phyloP scores from a whole-genome alignment of 2,113 vertebrate species.

The Bos indicus region DNA sequence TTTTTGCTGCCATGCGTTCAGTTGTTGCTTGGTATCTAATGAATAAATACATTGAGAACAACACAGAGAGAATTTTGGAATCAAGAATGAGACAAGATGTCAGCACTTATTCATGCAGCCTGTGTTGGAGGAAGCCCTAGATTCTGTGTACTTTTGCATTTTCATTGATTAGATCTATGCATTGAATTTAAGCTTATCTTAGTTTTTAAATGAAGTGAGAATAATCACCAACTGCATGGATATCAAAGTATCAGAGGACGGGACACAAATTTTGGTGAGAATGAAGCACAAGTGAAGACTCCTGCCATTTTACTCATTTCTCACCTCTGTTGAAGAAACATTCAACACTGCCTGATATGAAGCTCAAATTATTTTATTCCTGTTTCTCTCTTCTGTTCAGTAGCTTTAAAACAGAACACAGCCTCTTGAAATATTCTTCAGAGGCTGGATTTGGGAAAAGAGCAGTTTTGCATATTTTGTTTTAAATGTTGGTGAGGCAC shows the following conservation, averaged over 20 bases:
- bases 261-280: no score
- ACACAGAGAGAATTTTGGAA: neutral
- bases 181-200: neutral
- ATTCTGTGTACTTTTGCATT: fast-evolving
- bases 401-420: neutral
- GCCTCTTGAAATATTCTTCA: neutral
- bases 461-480: neutral
- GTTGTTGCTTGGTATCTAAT: neutral
- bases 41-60: neutral
- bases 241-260: neutral
- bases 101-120: neutral
- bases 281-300: no score
- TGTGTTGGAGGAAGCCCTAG: fast-evolving
- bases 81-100: neutral
- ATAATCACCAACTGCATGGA: neutral
- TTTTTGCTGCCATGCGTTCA: neutral
- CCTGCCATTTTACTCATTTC: neutral
- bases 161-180: neutral
- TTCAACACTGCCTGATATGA: neutral
- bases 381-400: neutral
- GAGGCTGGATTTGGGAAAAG: neutral
- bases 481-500: neutral
- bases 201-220: neutral
- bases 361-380: neutral
- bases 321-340: neutral